Base-by-base conservation (phyloP, 2,888 invertebrate species). In the Nudaria mundana region DNA sequence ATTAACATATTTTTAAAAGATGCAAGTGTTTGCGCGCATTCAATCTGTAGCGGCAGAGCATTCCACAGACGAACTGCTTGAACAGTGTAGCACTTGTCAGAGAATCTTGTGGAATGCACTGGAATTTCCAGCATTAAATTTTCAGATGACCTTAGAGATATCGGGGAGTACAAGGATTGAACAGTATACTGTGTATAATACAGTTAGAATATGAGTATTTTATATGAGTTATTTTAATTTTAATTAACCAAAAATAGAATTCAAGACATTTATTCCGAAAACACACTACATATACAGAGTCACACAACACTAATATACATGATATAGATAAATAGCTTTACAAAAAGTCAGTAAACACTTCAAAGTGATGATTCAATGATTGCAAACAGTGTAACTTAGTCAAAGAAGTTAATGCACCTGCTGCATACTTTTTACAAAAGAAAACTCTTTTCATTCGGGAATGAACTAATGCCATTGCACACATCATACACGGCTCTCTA, bases 381-480 rank as follows among this genome's bases (percentile, higher is more conserved):
- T 91, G 88, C 3, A 95, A 87, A 2, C 92, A 90, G 61, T 98
- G 98, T 22, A 98, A 71, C 66, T 95, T 94, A 2, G 93, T 91
- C 39, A 81, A 87, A 1, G 93, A 93, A 0, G 92, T 92, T 0
- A 98, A 76, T 0, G 93, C 95, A 0, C 98, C 98, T 0, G 56
- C 40, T 0, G 77, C 72, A 41, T 90, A 89, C 0, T 83, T 66
- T 0, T 83, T 66, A 3, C 92, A 90, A 69, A 94, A 98, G 75
- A 98, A 98, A 2, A 98, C 92, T 41, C 95, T 90, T 36, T 92
- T 92, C 0, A 92, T 93, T 47, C 98, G 89, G n/a, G 97, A 96
- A 76, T 99, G 98, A 0, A 98, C 91, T 37, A 99, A 83, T 0
- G 95, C 98, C 98, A 99, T 99, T 0, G 97, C 90, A 81, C 99